Conservation (phyloP, 2,113 vertebrate genomes). For the Bostrychus sinensis region DNA sequence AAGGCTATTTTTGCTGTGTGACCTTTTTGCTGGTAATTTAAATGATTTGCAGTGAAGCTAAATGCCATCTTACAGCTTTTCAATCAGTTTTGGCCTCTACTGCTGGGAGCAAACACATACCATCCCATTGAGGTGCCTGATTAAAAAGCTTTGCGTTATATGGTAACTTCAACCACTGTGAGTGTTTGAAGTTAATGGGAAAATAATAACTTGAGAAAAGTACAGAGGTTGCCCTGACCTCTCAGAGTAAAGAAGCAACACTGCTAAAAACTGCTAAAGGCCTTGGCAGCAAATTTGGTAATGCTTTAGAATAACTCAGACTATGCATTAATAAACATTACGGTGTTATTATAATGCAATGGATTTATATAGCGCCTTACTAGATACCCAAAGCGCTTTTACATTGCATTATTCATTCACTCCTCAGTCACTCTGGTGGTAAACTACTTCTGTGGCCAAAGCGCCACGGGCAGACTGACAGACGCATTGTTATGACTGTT, state of each 20-base stretch:
- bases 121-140: slow-evolving; percentile 21
- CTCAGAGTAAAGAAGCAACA: slow-evolving; percentile 24
- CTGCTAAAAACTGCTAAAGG: slow-evolving; percentile 15
- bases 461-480: too few species aligned
- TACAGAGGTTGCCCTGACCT: slow-evolving; percentile 46
- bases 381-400: too few species aligned
- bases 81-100: slow-evolving; percentile 61
- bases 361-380: too few species aligned
- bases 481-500: too few species aligned
- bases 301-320: too few species aligned
- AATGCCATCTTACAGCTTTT: slow-evolving; percentile 62
- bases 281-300: slow-evolving; percentile 39
- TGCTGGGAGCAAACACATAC: slow-evolving; percentile 58
- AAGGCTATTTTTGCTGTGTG: slow-evolving; percentile 56
- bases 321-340: too few species aligned
- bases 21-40: slow-evolving; percentile 58
- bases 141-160: slow-evolving; percentile 58
- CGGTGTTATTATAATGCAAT: too few species aligned
- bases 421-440: too few species aligned
- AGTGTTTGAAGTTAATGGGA: slow-evolving; percentile 48
- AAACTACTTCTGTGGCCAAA: too few species aligned
- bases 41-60: slow-evolving; percentile 49
- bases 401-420: too few species aligned
- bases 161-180: slow-evolving; percentile 37
- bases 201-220: slow-evolving; percentile 58